Evolutionary conservation across 2,113 vertebrate species (phyloP).

Genomic region (Nycticorax nycticorax): DNA sequence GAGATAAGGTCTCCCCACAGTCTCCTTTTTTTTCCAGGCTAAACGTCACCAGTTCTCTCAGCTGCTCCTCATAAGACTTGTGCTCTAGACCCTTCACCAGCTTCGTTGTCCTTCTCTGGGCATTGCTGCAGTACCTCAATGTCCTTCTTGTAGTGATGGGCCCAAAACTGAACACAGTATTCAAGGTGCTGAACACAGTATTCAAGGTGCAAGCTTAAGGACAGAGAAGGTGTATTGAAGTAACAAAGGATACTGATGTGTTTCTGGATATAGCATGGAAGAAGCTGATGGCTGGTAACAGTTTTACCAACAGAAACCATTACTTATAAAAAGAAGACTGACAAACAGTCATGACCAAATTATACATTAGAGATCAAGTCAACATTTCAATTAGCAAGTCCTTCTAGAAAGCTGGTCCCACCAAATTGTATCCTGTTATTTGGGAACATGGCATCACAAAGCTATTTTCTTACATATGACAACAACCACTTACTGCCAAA

Average conservation of each 20-base stretch:
- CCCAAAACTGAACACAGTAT: neutral
- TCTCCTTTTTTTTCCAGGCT: neutral
- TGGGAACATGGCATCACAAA: neutral
- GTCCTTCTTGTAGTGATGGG: neutral
- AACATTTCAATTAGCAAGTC: neutral
- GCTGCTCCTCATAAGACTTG: no score
- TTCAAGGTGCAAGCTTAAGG: neutral
- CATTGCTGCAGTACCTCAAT: no score
- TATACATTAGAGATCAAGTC: neutral
- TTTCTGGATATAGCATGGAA: neutral
- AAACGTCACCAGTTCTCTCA: no score
- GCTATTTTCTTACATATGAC: neutral
- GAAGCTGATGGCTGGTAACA: neutral
- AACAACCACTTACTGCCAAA: neutral
- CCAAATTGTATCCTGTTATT: neutral
- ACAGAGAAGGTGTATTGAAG: neutral
- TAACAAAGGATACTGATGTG: neutral
- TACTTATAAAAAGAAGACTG: neutral
- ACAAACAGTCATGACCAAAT: accelerated
- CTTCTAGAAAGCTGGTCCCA: neutral
- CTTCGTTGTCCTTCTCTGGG: no score
- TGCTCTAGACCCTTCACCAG: no score
- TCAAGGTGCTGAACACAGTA: neutral
- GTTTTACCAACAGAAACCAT: neutral
- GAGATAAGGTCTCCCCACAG: accelerated